Conservation (phyloP, 2,113 vertebrate genomes). For the Sorex araneus region DNA sequence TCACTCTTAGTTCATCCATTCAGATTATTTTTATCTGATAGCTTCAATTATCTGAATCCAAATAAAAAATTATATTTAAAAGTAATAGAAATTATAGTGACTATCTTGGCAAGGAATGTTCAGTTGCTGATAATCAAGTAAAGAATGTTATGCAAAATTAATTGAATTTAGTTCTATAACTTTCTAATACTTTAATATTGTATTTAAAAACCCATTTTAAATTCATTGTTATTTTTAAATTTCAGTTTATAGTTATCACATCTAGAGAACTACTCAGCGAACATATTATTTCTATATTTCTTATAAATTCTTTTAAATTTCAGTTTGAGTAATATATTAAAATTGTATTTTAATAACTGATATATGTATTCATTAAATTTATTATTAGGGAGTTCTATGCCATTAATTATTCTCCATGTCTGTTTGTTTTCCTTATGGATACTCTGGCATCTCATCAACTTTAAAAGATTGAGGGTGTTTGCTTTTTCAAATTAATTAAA, state of each 20-base stretch:
- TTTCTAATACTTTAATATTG: slow-evolving; percentile 6
- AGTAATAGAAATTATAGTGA: no score
- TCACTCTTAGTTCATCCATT: no score
- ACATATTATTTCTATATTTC: neutral
- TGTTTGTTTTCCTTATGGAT: slow-evolving; percentile 1
- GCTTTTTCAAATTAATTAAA: slow-evolving; percentile 54
- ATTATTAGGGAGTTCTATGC: neutral
- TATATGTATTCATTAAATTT: neutral
- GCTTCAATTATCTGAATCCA: no score
- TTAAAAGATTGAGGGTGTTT: slow-evolving; percentile 12
- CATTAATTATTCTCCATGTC: neutral
- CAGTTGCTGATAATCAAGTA: no score
- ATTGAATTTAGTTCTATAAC: neutral
- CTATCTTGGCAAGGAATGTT: no score
- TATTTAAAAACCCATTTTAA: neutral
- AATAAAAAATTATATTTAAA: no score
- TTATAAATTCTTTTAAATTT: neutral
- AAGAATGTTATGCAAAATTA: neutral
- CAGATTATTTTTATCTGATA: no score
- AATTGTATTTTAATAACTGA: neutral
- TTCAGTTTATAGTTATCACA: neutral
- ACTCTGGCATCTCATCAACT: slow-evolving; percentile 22
- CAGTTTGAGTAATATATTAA: neutral
- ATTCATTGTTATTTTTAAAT: slow-evolving; percentile 7
- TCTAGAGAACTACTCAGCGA: neutral